Evolutionary conservation across 2,888 invertebrate genomes (phyloP).

Genomic region (Lydus trimaculatus): DNA sequence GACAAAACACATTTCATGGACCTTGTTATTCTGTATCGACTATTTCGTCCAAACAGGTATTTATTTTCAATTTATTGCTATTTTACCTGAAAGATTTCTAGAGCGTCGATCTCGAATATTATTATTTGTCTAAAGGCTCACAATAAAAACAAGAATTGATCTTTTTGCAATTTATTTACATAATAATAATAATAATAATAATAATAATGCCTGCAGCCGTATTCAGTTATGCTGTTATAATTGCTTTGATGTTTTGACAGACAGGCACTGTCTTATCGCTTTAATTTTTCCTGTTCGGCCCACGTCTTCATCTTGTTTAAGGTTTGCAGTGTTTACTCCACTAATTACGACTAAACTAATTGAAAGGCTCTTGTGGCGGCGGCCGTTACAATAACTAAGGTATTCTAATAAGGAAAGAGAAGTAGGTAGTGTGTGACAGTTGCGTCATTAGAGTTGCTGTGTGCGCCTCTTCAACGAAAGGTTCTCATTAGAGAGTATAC

Average conservation of each 20-base stretch:
- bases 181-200: too few relatives aligned
- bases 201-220: too few relatives aligned
- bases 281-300: background rate
- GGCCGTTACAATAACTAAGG: slow-evolving; percentile 38
- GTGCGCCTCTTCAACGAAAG: slow-evolving; percentile 44
- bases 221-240: too few relatives aligned
- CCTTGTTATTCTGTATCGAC: slow-evolving; percentile 59
- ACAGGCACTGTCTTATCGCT: background rate
- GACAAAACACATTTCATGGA: slow-evolving; percentile 54
- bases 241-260: background rate
- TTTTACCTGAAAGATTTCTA: slow-evolving; percentile 30
- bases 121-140: background rate
- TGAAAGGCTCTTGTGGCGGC: slow-evolving; percentile 33
- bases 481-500: slow-evolving; percentile 47
- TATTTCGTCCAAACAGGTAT: slow-evolving; percentile 50
- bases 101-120: slow-evolving; percentile 12
- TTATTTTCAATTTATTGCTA: slow-evolving; percentile 50
- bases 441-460: slow-evolving; percentile 46
- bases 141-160: too few relatives aligned
- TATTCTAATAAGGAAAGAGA: slow-evolving; percentile 44
- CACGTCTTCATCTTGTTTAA: background rate
- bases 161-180: background rate
- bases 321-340: slow-evolving; percentile 11
- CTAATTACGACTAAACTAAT: slow-evolving; percentile 39
- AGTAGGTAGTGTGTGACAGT: slow-evolving; percentile 43